Evolutionary conservation across 2,113 vertebrate species (phyloP).

Genomic region (Oncorhynchus nerka): DNA sequence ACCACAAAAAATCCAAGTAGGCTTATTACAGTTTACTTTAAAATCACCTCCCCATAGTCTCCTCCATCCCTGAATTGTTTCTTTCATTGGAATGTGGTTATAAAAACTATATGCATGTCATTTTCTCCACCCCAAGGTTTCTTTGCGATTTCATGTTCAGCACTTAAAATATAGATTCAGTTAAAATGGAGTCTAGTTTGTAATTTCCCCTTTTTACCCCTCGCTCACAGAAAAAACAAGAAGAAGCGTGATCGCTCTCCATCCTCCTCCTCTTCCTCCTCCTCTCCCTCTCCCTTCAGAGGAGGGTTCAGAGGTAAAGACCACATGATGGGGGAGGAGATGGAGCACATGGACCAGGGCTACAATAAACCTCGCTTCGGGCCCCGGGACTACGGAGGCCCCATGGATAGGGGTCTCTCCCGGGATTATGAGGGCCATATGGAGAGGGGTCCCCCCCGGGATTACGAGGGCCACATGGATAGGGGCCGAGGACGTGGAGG

Average conservation of each 20-base stretch:
- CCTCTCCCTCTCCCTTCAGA: conserved; percentile 70
- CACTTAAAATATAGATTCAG: neutral
- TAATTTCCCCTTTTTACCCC: too few species aligned
- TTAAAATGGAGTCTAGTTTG: neutral
- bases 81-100: too few species aligned
- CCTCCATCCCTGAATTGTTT: neutral
- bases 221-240: conserved; percentile 84
- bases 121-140: too few species aligned
- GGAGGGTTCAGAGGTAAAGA: conserved; percentile 78
- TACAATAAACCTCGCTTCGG: conserved; percentile 82
- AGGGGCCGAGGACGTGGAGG: conserved; percentile 64
- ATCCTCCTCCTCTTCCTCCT: conserved; percentile 90
- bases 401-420: conserved; percentile 58
- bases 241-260: conserved; percentile 91
- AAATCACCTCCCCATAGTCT: too few species aligned
- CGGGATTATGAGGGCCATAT: conserved; percentile 66
- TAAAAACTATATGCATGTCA: too few species aligned
- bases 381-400: conserved; percentile 65
- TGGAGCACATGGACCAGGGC: conserved; percentile 82
- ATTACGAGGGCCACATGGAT: conserved; percentile 71
- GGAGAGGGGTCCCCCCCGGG: conserved; percentile 52
- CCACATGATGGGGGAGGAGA: conserved; percentile 82
- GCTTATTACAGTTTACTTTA: conserved; percentile 14
- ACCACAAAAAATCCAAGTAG: conserved; percentile 92
- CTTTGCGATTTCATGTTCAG: too few species aligned